These are phyloP conservation scores for Stenichneumon culpator DNA, from an alignment of 2,888 invertebrate genomes.

Conservation along the genomic window DNA sequence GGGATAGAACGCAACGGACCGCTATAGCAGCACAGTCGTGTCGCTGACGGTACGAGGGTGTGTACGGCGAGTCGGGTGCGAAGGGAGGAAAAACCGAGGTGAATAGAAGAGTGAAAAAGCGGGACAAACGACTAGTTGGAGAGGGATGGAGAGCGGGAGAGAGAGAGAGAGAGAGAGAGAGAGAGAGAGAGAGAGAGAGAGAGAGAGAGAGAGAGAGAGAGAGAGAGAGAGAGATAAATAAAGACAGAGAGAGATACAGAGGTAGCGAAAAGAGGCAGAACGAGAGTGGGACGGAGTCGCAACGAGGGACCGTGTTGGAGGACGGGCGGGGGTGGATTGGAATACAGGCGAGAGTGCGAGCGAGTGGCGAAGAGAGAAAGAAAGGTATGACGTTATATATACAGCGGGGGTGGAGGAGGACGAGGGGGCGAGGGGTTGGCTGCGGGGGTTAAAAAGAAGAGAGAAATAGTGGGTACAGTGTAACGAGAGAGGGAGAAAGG, in stretches of 20 bases:
- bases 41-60: slow-evolving; percentile 5
- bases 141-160: slow-evolving; percentile 58
- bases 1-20: slow-evolving; percentile 20
- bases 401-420: slow-evolving; percentile 17
- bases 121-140: slow-evolving; percentile 60
- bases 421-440: too few relatives aligned
- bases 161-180: slow-evolving; percentile 58
- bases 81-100: slow-evolving; percentile 64
- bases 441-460: slow-evolving; percentile 46
- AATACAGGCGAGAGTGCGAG: slow-evolving; percentile 65
- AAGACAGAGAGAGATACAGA: slow-evolving; percentile 39
- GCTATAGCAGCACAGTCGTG: slow-evolving; percentile 14
- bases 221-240: slow-evolving; percentile 61
- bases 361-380: slow-evolving; percentile 64
- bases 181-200: slow-evolving; percentile 51
- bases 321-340: slow-evolving; percentile 63
- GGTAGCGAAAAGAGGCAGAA: slow-evolving; percentile 55
- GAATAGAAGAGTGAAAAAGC: slow-evolving; percentile 61
- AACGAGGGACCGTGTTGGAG: slow-evolving; percentile 66
- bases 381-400: slow-evolving; percentile 45
- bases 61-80: slow-evolving; percentile 17
- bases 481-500: slow-evolving; percentile 61
- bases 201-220: slow-evolving; percentile 57
- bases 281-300: slow-evolving; percentile 66
- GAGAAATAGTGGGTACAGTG: slow-evolving; percentile 65